Evolutionary conservation across 2,888 invertebrate species (phyloP).

Genomic region (Megastigmus dorsalis): DNA sequence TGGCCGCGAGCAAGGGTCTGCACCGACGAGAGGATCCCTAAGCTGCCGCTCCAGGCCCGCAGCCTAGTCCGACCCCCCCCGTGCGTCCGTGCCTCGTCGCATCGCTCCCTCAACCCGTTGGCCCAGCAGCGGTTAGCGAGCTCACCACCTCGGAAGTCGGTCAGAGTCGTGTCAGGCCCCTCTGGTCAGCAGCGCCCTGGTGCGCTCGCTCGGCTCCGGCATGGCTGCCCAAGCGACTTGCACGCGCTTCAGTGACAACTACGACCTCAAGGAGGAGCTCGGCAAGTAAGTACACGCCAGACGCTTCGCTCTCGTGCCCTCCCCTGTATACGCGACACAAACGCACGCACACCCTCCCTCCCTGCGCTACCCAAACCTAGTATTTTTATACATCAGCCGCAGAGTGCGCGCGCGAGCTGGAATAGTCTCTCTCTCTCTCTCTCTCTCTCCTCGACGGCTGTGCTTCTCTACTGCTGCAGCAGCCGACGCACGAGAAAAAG

Average conservation of each 20-base stretch:
- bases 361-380: too few species aligned
- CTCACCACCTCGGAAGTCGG: slow-evolving; percentile 20
- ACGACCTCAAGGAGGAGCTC: slow-evolving; percentile 99
- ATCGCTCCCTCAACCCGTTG: too few species aligned
- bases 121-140: too few species aligned
- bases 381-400: background rate
- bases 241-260: slow-evolving; percentile 99
- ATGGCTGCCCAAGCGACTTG: slow-evolving; percentile 94
- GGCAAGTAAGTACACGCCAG: slow-evolving; percentile 90
- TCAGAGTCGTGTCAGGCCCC: too few species aligned
- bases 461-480: background rate
- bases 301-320: background rate
- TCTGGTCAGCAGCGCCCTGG: slow-evolving; percentile 46
- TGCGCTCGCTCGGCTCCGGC: slow-evolving; percentile 71
- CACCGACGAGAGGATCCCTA: too few species aligned
- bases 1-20: background rate
- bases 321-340: too few species aligned
- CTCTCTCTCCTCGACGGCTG: too few species aligned
- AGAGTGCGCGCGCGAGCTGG: background rate
- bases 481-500: too few species aligned
- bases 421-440: slow-evolving; percentile 16
- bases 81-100: too few species aligned
- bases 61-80: too few species aligned
- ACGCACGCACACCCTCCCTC: slow-evolving; percentile 18
- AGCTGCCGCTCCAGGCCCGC: too few species aligned